These are phyloP conservation scores for Tipula unca DNA, from an alignment of 2,888 invertebrate genomes.

Conservation along the genomic window DNA sequence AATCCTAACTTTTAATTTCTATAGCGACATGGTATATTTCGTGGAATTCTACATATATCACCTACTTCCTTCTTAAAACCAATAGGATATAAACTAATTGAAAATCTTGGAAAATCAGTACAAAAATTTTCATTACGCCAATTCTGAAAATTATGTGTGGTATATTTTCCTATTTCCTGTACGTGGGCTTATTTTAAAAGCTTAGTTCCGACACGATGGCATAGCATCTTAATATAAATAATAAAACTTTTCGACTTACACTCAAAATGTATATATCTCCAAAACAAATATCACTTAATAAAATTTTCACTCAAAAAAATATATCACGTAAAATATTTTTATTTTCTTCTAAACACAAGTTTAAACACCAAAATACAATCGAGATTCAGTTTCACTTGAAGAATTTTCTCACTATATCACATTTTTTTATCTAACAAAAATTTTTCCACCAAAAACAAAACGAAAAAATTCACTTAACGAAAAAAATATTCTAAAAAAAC, in stretches of 20 bases:
- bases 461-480: neutral
- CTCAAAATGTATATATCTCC: neutral
- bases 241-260: neutral
- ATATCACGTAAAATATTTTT: neutral
- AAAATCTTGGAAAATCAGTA: no score
- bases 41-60: no score
- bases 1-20: no score
- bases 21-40: no score
- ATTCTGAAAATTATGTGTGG: neutral
- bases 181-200: neutral
- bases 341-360: neutral
- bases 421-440: neutral
- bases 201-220: neutral
- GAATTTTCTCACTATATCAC: neutral
- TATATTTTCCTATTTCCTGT: neutral
- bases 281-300: neutral
- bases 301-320: neutral
- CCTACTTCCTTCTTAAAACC: no score
- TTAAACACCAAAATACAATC: neutral
- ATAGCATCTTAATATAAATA: neutral
- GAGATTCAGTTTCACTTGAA: neutral
- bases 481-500: neutral
- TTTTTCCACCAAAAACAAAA: neutral
- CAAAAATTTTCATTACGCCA: neutral
- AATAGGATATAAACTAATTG: no score